Evolutionary conservation across 92 coral and sea anemone species (phyloP), one percentile per base, ranked within the genome.

Genomic region (Montipora capitata): DNA sequence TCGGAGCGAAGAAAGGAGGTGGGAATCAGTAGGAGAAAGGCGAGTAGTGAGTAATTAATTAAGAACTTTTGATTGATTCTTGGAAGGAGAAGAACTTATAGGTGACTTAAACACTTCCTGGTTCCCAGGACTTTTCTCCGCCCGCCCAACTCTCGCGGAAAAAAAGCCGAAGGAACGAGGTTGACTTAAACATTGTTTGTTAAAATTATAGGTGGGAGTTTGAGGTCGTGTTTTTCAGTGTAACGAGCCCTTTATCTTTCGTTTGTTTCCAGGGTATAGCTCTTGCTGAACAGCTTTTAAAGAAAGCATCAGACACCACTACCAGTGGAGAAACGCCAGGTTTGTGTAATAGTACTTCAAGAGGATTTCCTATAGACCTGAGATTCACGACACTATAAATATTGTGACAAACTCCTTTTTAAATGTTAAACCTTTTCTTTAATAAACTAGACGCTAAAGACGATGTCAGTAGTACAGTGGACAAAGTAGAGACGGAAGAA

Each of bases 231-330:
- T 8, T 58, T 58, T 58, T 58, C 64, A n/a, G 5, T 14, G 13
- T 12, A 58, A 10, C 5, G 4, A 58, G 64, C 64, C 16, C 3
- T 5, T 12, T 5, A 14, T n/a, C 64, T 3, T 12, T 57, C 1
- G 17, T 20, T 64, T 51, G 8, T 48, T 67, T 79, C n/a, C 5
- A 95, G 98, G 98, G 96, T 11, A 58, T 84, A 38, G 98, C 98
- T 10, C 83, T 90, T 9, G 93, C 96, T 54, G 98, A 95, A 44
- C 89, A 80, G 72, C 61, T 95, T 45, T 82, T 95, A 2, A 52
- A 69, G 13, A 74, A 82, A 77, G 67, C 79, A 3, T 7, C 74
- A 38, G 88, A 73, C 10, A 0, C 38, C 3, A 45, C 82, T 2
- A 12, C 7, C 35, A 4, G 20, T 39, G 83, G 49, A 17, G 67